Evolutionary conservation across 2,113 vertebrate genomes (phyloP).

Genomic region (Trachemys scripta): DNA sequence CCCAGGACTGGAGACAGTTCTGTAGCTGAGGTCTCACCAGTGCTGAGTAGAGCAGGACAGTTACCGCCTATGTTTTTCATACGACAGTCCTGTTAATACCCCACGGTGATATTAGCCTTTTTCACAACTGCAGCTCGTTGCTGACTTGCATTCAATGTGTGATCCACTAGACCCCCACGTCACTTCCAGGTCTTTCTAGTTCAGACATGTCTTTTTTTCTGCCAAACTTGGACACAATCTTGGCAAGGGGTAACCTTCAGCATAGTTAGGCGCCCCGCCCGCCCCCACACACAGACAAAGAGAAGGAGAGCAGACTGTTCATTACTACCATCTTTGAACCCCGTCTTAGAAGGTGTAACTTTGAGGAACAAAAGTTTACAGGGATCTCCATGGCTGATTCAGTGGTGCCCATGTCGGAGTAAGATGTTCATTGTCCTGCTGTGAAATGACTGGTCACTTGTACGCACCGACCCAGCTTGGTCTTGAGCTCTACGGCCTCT

Average conservation of each 20-base stretch:
- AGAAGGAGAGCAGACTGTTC: background rate
- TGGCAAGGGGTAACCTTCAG: fast-evolving
- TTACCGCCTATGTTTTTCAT: background rate
- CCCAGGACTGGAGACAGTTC: background rate
- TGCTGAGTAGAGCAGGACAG: background rate
- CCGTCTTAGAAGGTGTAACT: background rate
- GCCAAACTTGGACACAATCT: fast-evolving
- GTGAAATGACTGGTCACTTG: fast-evolving
- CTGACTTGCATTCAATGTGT: background rate
- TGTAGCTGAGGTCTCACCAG: background rate
- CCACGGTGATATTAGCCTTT: background rate
- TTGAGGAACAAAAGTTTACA: background rate
- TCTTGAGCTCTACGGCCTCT: background rate
- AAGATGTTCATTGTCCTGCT: background rate
- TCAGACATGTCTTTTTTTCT: no score
- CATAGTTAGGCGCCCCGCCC: background rate
- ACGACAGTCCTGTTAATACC: background rate
- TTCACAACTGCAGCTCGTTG: background rate
- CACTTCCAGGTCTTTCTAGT: background rate
- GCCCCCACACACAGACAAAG: no score
- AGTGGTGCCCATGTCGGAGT: background rate
- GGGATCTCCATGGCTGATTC: background rate
- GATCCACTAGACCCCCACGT: background rate
- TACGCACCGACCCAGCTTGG: fast-evolving
- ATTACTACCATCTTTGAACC: background rate